Base-by-base conservation (phyloP, 2,797 vertebrate genomes). In the Leptoclinus maculatus region DNA sequence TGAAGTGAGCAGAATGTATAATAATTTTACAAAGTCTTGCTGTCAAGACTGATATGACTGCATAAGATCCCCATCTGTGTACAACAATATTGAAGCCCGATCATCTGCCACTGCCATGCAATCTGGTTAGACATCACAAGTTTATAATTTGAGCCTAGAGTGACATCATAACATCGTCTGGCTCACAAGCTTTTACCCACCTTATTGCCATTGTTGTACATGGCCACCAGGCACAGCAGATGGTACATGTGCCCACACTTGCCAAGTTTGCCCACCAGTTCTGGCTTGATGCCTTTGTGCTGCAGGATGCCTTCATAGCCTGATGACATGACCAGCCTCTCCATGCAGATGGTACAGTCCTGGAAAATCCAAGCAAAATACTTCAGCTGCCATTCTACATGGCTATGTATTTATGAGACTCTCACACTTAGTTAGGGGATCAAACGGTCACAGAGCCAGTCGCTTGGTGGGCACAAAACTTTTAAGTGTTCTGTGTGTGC, bases 301-400 rank as follows among this genome's bases (percentile, higher is more conserved):
- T 95, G 96, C 66, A 98, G 96, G 83, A 98, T 91, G 0, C 97
- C 97, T 87, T 99, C 97, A 0, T 99, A 99, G 87, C 98, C 98
- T 0, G 98, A 99, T 1, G 97, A 95, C 36, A 96, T 96, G 86
- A 93, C 95, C 92, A 99, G 94, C 74, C 97, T 94, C 91, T 99
- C 98, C 97, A 99, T 99, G 91, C 98, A 99, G 96, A 99, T 99
- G 92, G 97, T 99, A 85, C 98, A 99, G 62, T 99, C 98, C 98
- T 99, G 93, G 58, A 59, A 56, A 51, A 70, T 67, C n/a, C 53
- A 75, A 85, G 7, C 76, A 79, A 83, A 89, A 90, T 23, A 71
- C 69, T 75, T 90, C 53, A 88, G 76, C 76, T 81, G 74, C 72
- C 74, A 66, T 74, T 79, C 64, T 17, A 41, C 62, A 74, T 74